phyloP scores from a whole-genome alignment of 1,140 invertebrate genomes.

The Rhagoletis pomonella region DNA sequence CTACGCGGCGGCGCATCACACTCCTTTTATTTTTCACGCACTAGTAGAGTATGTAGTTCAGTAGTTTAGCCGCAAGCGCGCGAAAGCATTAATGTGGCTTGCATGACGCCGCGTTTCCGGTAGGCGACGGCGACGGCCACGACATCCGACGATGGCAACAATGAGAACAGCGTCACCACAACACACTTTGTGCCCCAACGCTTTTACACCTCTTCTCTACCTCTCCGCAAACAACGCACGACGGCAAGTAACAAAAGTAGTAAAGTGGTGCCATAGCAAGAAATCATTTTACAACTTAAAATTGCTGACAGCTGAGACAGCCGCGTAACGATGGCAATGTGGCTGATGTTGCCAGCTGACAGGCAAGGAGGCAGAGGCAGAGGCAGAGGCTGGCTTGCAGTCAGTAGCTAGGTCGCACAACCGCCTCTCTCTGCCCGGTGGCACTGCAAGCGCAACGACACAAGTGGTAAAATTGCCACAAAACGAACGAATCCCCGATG shows the following conservation, averaged over 20 bases:
- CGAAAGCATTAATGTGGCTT: background rate
- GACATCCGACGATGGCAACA: background rate
- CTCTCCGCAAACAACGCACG: no score
- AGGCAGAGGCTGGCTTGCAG: no score
- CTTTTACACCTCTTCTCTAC: background rate
- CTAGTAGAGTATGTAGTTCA: background rate
- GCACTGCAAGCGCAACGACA: background rate
- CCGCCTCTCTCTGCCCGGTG: no score
- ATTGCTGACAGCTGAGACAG: slow-evolving; percentile 10
- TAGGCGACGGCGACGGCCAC: background rate
- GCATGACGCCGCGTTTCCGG: background rate
- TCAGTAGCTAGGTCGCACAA: no score
- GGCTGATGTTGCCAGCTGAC: background rate
- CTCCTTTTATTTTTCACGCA: background rate
- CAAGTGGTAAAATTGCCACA: background rate
- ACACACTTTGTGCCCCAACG: background rate
- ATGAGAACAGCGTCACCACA: background rate
- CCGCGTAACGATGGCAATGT: background rate
- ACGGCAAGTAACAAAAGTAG: background rate
- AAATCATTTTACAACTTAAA: background rate
- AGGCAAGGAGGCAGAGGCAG: background rate
- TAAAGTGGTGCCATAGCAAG: slow-evolving; percentile 15
- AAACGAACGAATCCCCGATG: background rate
- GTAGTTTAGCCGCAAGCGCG: background rate
- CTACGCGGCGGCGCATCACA: background rate